Evolutionary conservation across 2,113 vertebrate genomes (phyloP), one percentile per base, ranked within the genome.

Genomic region (Anolis carolinensis): DNA sequence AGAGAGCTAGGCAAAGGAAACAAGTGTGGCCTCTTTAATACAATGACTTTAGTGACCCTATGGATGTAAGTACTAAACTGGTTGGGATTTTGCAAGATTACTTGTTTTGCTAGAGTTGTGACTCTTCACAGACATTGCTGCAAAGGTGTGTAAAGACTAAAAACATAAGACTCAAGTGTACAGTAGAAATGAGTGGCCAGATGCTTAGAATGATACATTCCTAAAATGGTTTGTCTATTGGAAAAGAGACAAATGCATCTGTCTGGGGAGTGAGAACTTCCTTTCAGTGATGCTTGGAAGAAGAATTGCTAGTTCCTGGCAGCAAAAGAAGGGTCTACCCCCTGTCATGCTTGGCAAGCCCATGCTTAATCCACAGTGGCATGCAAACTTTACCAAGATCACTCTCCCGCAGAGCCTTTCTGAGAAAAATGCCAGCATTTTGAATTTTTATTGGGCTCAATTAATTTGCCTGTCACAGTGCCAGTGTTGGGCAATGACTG

Each of bases 381-480:
- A 76, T 21, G 16, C 30, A 10, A 32, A 62, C 13, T 65, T 76
- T 81, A 52, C 39, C 30, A 81, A 80, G 48, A 20, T 25, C 32
- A 88, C 73, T 23, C 52, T 88, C 83, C 75, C 86, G 76, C 39
- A 87, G 72, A 76, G 85, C 52, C 32, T 70, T 87, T 72, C 48
- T 55, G 74, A 82, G 27, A n/a, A 71, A 83, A 87, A 79, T 62
- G 50, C 74, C 70, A 88, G 71, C 36, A 39, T 88, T 84, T 84
- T 83, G 71, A 73, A 84, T 39, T 23, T 20, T 63, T 77, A 79
- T 48, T 18, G 21, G 39, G 39, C 39, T 80, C 87, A 34, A 65
- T 73, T 75, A 81, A 59, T 11, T 79, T 84, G 76, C 23, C 39
- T 67, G 62, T 55, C 70, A 74, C 55, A 52, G 65, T 65, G 23